Conservation (phyloP, 1,140 invertebrate genomes). For the Leguminivora glycinivorella region DNA sequence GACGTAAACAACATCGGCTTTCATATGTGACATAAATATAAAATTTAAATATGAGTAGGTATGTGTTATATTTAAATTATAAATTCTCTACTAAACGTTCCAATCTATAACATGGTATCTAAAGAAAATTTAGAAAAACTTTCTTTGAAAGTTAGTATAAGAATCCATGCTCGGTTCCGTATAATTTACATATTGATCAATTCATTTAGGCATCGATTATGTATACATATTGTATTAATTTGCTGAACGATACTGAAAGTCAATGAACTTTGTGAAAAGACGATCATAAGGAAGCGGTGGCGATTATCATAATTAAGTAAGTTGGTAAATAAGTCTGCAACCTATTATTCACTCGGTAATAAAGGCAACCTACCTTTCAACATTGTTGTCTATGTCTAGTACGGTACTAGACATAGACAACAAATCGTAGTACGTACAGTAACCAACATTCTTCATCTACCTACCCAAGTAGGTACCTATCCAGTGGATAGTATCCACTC, state of each 20-base stretch:
- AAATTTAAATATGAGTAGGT: neutral
- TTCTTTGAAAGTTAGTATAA: neutral
- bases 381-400: too few relatives aligned
- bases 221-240: conserved; percentile 9
- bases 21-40: neutral
- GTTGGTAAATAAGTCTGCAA: neutral
- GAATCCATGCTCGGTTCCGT: neutral
- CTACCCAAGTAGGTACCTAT: too few relatives aligned
- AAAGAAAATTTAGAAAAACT: neutral
- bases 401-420: too few relatives aligned
- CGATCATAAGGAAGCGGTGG: neutral
- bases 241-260: neutral
- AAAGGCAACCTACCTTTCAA: too few relatives aligned
- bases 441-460: too few relatives aligned
- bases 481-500: too few relatives aligned
- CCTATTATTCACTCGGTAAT: neutral
- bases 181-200: neutral
- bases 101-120: neutral
- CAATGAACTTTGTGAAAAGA: neutral
- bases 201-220: neutral
- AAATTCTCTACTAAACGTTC: neutral
- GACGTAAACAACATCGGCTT: too few relatives aligned
- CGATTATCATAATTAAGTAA: neutral
- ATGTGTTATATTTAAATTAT: neutral
- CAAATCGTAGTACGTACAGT: too few relatives aligned